Base-by-base conservation (phyloP, 2,888 invertebrate species). In the Acanthosoma haemorrhoidale region DNA sequence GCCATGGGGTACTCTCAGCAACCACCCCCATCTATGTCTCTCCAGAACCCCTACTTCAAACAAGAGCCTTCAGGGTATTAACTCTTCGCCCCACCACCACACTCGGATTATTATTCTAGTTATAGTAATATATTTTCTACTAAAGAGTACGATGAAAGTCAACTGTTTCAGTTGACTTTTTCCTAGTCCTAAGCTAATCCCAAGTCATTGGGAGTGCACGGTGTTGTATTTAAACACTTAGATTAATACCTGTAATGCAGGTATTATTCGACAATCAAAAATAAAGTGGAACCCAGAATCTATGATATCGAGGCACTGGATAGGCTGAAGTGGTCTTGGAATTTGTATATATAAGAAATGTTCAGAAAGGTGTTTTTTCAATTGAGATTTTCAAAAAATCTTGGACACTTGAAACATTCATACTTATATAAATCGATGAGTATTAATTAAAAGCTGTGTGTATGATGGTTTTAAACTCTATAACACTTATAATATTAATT, bases 21-120 rank as follows among this genome's bases (percentile, higher is more conserved):
- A 59, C 60, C 64, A 41, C 13, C 69, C 66, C 58, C 70, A 68
- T 34, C 71, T 69, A 31, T 67, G 32, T 31, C 67, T 25, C 41
- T 72, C 70, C 70, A 70, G 41, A 72, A 70, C 68, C 71, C 71
- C 16, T 73, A 73, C 51, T 73, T 73, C 51, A 73, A 73, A 67
- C 64, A 69, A 11, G 72, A 73, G 63, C 72, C 72, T 29, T 70
- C 67, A 16, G 72, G 72, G 38, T 73, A 66, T 38, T 73, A 73
- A 71, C 29, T 64, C 64, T 25, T 41, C 38, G 64, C 64, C 64
- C 64, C 64, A 38, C 38, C 61, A 34, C 38, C 39, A 38, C 38
- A 21, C 39, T 38, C 29, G 16, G 64, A 64, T 38, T 21, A 25
- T 57, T 59, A 59, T 59, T 32, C 31, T 59, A 59, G 34, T 59